Evolutionary conservation across 35 echinoderm and acorn worm species (phyloP).

Genomic region (Anneissia japonica): DNA sequence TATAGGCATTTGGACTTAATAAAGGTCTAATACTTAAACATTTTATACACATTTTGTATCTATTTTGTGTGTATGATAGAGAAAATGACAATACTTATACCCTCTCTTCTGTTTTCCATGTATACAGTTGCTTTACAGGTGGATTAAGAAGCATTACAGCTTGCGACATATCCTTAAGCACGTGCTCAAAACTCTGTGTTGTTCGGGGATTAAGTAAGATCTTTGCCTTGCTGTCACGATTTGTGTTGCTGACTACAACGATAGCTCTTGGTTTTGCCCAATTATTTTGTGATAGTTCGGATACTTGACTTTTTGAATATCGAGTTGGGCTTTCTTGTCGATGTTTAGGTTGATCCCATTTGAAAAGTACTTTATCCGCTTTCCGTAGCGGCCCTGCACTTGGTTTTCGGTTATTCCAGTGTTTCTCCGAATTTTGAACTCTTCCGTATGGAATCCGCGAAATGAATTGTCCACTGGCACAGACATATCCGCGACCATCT

Average conservation of each 20-base stretch:
- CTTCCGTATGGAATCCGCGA: slow-evolving; percentile 64
- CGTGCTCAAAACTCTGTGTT: slow-evolving; percentile 81
- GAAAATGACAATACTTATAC: too few relatives aligned
- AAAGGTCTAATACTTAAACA: too few relatives aligned
- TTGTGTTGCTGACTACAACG: slow-evolving; percentile 76
- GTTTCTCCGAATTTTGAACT: slow-evolving; percentile 37
- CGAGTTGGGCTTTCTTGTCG: not conserved
- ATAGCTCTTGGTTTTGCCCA: slow-evolving; percentile 73
- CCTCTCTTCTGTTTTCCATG: slow-evolving; percentile 86
- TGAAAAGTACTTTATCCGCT: not conserved
- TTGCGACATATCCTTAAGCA: slow-evolving; percentile 68
- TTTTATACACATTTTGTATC: too few relatives aligned
- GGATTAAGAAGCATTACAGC: slow-evolving; percentile 65
- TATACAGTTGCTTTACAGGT: slow-evolving; percentile 74
- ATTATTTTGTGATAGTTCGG: slow-evolving; percentile 33
- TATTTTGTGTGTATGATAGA: too few relatives aligned
- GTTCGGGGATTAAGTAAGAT: slow-evolving; percentile 80
- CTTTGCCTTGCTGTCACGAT: slow-evolving; percentile 70
- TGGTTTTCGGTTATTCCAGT: slow-evolving; percentile 64
- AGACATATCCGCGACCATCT: slow-evolving; percentile 86
- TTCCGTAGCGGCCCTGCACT: slow-evolving; percentile 28
- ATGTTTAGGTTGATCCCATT: not conserved
- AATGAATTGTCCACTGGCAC: slow-evolving; percentile 77
- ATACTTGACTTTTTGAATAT: slow-evolving; percentile 26
- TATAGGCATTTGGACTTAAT: too few relatives aligned